phyloP scores from a whole-genome alignment of 2,888 invertebrate species.

The Reticulitermes lucifugus region DNA sequence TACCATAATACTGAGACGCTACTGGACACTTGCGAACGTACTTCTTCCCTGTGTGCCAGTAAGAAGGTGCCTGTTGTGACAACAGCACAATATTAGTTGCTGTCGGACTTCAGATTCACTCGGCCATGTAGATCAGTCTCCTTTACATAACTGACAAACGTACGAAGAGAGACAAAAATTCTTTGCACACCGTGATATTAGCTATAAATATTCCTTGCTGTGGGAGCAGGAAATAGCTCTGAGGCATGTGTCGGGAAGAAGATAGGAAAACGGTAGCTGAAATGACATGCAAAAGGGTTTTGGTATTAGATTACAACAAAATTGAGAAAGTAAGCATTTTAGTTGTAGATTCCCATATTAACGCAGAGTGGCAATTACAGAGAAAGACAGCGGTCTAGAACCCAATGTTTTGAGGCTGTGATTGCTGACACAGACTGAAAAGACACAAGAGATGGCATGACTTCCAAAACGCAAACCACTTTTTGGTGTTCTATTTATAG shows the following conservation, averaged over 20 bases:
- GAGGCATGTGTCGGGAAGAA: constrained; percentile 40
- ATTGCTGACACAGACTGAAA: not conserved
- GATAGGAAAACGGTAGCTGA: constrained; percentile 33
- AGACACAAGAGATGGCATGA: too few species aligned
- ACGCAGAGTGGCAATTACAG: constrained; percentile 30
- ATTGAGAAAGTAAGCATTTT: constrained; percentile 35
- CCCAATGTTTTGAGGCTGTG: not conserved
- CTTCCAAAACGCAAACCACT: too few species aligned
- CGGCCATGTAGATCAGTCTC: not conserved
- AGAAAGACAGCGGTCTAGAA: not conserved
- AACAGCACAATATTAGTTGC: too few species aligned
- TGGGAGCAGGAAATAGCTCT: not conserved
- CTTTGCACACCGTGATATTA: not conserved
- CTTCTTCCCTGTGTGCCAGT: too few species aligned
- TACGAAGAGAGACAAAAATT: not conserved
- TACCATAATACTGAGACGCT: too few species aligned
- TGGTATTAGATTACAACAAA: constrained; percentile 36
- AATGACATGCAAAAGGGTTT: constrained; percentile 42
- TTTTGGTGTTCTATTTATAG: too few species aligned
- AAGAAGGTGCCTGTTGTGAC: too few species aligned
- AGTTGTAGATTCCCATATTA: constrained; percentile 30
- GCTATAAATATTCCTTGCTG: not conserved
- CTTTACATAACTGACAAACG: not conserved
- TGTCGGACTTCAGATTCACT: not conserved
- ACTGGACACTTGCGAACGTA: too few species aligned